These are phyloP conservation scores for Rhizomys pruinosus DNA, from an alignment of 2,113 vertebrate genomes.

Conservation along the genomic window DNA sequence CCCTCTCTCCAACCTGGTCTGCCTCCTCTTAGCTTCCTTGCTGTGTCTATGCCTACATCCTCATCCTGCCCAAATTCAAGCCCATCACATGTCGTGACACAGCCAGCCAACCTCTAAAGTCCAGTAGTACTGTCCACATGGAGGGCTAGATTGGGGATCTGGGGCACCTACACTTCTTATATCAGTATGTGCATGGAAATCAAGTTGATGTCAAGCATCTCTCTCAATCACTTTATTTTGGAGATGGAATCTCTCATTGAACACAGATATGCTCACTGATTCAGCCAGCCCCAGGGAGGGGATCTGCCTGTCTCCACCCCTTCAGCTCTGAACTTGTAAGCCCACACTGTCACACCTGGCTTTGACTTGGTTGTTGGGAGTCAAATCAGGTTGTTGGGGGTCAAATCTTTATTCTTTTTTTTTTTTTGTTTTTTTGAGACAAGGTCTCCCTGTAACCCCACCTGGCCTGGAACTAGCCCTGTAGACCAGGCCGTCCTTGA, in stretches of 20 bases:
- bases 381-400: neutral
- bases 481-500: too few relatives aligned
- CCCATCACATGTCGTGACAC: neutral
- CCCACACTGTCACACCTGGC: too few relatives aligned
- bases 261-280: neutral
- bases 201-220: neutral
- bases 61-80: neutral
- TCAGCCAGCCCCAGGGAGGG: neutral
- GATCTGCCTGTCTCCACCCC: neutral
- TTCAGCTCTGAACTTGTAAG: neutral
- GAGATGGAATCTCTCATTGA: neutral
- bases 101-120: neutral
- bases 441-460: too few relatives aligned
- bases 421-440: too few relatives aligned
- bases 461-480: too few relatives aligned
- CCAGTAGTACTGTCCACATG: neutral
- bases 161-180: neutral
- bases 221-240: neutral
- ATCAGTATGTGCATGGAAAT: neutral
- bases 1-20: neutral
- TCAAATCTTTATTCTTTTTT: too few relatives aligned
- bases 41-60: fast-evolving
- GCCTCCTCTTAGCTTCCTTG: neutral
- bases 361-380: neutral
- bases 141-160: neutral